Evolutionary conservation across 2,113 vertebrate genomes (phyloP), one percentile per base, ranked within the genome.

Genomic region (Nesogale talazaci): DNA sequence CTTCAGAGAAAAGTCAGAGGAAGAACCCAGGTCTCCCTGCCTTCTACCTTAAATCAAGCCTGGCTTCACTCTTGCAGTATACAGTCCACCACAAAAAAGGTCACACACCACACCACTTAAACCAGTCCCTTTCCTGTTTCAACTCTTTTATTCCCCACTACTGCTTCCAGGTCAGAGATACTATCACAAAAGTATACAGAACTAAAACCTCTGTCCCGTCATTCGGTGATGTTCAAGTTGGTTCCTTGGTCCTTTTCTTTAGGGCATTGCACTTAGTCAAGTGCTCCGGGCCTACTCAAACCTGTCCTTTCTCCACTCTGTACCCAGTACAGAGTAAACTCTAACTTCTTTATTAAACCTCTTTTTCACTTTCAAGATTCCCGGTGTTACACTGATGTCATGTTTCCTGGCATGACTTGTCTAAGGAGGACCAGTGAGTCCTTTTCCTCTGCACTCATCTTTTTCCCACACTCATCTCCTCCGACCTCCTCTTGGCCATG

Each of bases 311-410:
- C 38, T 86, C 63, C 20, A 52, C 34, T 57, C 34, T 75, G 75
- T 29, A 83, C 40, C 86, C 25, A 67, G 59, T 75, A 65, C 42
- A n/a, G 27, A 29, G 56, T 78, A 19, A 20, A 38, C 70, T 38
- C 70, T 74, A 38, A 42, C 89, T 76, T 89, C 57, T 76, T 92
- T 36, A 65, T 25, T 75, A 67, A 87, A 88, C 36, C 22, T 83
- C 72, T 74, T 78, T 75, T 65, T 79, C 17, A 56, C 78, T 29
- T 42, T 70, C 76, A 40, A 75, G 12, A 69, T 17, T 3, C 23
- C 20, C 36, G 36, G 11, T 61, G 63, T n/a, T 40, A 83, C 8
- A 61, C 10, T 61, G 16, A 61, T 2, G 3, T 61, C 57, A 59
- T 59, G 14, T 22, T 83, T 56, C 6, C 27, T 34, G 27, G 20